Percentiles rank a stretch among this genome's conserved stretches.
Evolutionary conservation across 2,888 invertebrate species (phyloP).

Genomic region (Amphipoea oculea): DNA sequence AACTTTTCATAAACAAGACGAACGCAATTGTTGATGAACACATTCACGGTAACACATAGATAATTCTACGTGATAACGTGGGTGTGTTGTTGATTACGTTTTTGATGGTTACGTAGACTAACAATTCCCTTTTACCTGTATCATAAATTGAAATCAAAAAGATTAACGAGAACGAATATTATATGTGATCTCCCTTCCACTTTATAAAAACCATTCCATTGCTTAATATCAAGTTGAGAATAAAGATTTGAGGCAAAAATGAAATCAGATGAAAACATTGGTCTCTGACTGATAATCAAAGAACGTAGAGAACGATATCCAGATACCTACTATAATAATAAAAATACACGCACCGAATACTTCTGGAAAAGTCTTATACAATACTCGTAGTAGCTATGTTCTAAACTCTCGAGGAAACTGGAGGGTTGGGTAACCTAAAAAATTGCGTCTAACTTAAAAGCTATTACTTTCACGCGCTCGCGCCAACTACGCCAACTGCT

Average conservation of each 20-base stretch:
- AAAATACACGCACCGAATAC: neutral
- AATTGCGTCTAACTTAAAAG: slow-evolving; percentile 47
- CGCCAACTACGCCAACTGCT: slow-evolving; percentile 73
- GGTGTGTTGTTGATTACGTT: neutral
- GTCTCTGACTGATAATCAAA: neutral
- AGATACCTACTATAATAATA: neutral
- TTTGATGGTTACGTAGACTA: neutral
- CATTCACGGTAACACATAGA: neutral
- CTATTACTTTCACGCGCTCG: slow-evolving; percentile 61
- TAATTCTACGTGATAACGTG: neutral
- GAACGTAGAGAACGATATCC: neutral
- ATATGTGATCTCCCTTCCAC: neutral
- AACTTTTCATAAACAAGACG: neutral
- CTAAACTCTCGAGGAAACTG: slow-evolving; percentile 15
- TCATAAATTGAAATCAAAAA: neutral
- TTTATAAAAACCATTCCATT: neutral
- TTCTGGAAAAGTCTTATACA: neutral
- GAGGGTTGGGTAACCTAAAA: slow-evolving; percentile 35
- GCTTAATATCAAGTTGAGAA: neutral
- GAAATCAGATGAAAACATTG: neutral
- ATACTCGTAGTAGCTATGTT: neutral
- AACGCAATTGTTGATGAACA: neutral
- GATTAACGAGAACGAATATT: neutral
- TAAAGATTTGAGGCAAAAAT: neutral
- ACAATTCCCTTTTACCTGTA: neutral